A percentile compares a stretch with the other conserved stretches of the same genome.
Conservation (phyloP, 2,113 vertebrate genomes). For the Atlantisia rogersi region DNA sequence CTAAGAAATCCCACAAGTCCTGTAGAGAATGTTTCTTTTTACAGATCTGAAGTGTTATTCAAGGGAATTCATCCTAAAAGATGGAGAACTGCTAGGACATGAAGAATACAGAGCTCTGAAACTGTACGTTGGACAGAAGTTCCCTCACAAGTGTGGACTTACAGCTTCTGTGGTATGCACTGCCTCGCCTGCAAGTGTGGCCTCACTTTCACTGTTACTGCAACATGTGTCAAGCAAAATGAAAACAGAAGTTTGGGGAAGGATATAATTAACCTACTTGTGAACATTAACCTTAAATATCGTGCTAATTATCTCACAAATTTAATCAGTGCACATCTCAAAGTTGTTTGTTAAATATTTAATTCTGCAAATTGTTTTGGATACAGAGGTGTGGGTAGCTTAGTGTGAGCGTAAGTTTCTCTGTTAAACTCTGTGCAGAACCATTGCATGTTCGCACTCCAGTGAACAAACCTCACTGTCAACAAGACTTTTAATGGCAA, state of each 20-base stretch:
- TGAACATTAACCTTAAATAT: slow-evolving; percentile 63
- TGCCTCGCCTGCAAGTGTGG: not conserved
- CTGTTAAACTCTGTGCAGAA: not conserved
- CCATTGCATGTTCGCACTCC: not conserved
- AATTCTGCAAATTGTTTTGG: slow-evolving; percentile 27
- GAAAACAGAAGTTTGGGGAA: slow-evolving; percentile 60
- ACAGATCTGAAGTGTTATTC: not conserved
- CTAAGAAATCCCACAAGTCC: not conserved
- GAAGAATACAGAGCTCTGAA: not conserved
- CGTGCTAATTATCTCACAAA: slow-evolving; percentile 55
- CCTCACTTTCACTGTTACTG: slow-evolving; percentile 10
- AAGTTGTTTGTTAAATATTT: slow-evolving; percentile 53
- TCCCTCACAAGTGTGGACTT: not conserved
- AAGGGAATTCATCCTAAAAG: not conserved
- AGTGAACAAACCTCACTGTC: not conserved
- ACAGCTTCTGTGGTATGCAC: not conserved
- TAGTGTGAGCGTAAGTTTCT: not conserved
- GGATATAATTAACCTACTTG: slow-evolving; percentile 60
- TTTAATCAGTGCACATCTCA: slow-evolving; percentile 50
- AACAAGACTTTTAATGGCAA: slow-evolving; percentile 4
- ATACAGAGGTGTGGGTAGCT: not conserved
- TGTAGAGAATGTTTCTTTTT: not conserved
- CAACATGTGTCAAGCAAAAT: not conserved
- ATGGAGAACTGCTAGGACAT: not conserved
- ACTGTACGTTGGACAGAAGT: not conserved